Evolutionary conservation across 2,113 vertebrate genomes (phyloP).

Genomic region (Mustelus asterias): DNA sequence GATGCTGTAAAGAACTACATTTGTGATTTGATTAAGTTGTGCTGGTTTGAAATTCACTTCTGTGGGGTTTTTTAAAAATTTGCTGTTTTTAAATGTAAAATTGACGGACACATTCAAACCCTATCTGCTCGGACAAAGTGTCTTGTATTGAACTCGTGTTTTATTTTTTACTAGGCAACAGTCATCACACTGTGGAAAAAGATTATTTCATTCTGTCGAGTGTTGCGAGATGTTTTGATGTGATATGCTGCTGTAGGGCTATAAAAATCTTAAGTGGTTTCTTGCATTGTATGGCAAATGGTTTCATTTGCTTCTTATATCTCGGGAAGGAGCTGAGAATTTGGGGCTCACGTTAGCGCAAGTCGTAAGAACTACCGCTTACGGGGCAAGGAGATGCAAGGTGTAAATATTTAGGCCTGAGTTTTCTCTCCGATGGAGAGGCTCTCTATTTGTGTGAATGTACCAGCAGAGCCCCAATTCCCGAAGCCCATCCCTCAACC

Average conservation of each 20-base stretch:
- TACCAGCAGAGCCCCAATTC: too few relatives aligned
- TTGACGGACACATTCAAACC: neutral
- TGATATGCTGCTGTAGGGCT: neutral
- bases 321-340: neutral
- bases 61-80: neutral
- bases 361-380: neutral
- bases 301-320: neutral
- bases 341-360: neutral
- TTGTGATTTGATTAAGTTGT: neutral
- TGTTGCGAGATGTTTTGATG: neutral
- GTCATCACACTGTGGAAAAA: neutral
- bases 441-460: too few relatives aligned
- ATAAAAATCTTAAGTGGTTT: neutral
- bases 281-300: neutral
- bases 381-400: neutral
- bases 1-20: neutral
- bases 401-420: neutral
- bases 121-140: neutral
- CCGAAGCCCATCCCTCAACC: too few relatives aligned
- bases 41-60: neutral
- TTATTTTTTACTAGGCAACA: neutral
- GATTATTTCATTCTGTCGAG: neutral
- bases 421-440: neutral
- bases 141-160: neutral
- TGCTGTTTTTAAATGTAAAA: neutral